These are phyloP conservation scores for Thunnus thynnus DNA, from an alignment of 2,113 vertebrate species.

Conservation along the genomic window DNA sequence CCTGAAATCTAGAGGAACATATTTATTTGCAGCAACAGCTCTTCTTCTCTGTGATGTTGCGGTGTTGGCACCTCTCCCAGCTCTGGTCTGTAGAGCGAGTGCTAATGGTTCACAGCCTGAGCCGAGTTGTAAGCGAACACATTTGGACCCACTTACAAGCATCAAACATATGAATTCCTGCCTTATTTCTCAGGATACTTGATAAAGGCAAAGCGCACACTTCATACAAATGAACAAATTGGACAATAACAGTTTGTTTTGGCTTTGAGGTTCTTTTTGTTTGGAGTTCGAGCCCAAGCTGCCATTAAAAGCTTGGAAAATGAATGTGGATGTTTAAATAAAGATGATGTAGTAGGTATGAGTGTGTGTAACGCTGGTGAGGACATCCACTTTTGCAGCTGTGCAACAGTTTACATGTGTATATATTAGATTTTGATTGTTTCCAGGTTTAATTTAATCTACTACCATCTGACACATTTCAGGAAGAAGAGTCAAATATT, in stretches of 20 bases:
- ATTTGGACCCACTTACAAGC: slow-evolving; percentile 72
- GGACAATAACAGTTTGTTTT: slow-evolving; percentile 47
- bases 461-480: background rate
- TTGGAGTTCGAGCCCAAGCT: slow-evolving; percentile 9
- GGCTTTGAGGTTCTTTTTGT: slow-evolving; percentile 25
- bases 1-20: background rate
- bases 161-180: slow-evolving; percentile 53
- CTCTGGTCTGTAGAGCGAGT: slow-evolving; percentile 5
- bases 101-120: slow-evolving; percentile 72
- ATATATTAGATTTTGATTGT: slow-evolving; percentile 12
- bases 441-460: slow-evolving; percentile 25
- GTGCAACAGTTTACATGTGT: background rate
- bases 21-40: slow-evolving; percentile 32
- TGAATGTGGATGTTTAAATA: slow-evolving; percentile 5
- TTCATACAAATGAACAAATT: slow-evolving; percentile 46
- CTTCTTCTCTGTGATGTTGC: slow-evolving; percentile 5
- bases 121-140: slow-evolving; percentile 35
- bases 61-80: slow-evolving; percentile 52
- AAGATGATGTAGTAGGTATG: slow-evolving; percentile 9
- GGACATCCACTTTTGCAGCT: slow-evolving; percentile 14
- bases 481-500: slow-evolving; percentile 15
- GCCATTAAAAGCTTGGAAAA: background rate
- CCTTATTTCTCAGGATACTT: slow-evolving; percentile 30
- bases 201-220: slow-evolving; percentile 22
- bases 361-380: slow-evolving; percentile 12